Base-by-base conservation (phyloP, 1,140 invertebrate species). In the Augochlora pura region DNA sequence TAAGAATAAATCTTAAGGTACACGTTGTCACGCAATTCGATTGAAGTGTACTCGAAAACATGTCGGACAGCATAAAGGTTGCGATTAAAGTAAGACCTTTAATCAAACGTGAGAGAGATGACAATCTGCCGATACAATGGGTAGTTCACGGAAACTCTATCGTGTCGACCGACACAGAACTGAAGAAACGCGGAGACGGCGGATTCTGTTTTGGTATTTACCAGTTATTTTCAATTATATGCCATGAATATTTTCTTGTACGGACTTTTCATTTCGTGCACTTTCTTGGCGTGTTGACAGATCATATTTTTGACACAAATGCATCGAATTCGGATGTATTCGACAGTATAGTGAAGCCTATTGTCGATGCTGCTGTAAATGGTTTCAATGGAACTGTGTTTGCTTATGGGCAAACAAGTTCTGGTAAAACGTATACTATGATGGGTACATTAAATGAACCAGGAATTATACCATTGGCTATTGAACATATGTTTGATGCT, bases 381-480 rank as follows among this genome's bases (percentile, higher is more conserved):
- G 97, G 97, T 0, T 96, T 97, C 84, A 98, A 98, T 93, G 97
- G 97, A 0, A 98, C 97, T 16, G 96, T 98, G 80, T 97, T 98
- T 93, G 97, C 97, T 0, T 98, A 98, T 91, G 97, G 97, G 21
- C 97, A 98, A 89, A 98, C 97, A 69, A 95, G 96, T 14, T 97
- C 96, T 25, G 96, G 96, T 57, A 96, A 96, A 91, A 96, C 96
- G 0, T 94, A 93, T 83, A 96, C 95, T 0, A 96, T 96, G 94
- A 94, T 97, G 89, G 97, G 98, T 16, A 95, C 94, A 63, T 89
- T 94, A 7, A 87, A 91, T 0, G 94, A 96, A 46, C 95, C 94
- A 1, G 98, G 97, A 21, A 96, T 98, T 8, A 96, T 97, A 87
- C 94, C 94, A 9, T 83, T 96, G 49, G 94, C 96, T 25, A 93